Percentiles rank a stretch among this genome's conserved stretches.
Conservation (phyloP, 2,797 vertebrate species). For the Mus spretus region DNA sequence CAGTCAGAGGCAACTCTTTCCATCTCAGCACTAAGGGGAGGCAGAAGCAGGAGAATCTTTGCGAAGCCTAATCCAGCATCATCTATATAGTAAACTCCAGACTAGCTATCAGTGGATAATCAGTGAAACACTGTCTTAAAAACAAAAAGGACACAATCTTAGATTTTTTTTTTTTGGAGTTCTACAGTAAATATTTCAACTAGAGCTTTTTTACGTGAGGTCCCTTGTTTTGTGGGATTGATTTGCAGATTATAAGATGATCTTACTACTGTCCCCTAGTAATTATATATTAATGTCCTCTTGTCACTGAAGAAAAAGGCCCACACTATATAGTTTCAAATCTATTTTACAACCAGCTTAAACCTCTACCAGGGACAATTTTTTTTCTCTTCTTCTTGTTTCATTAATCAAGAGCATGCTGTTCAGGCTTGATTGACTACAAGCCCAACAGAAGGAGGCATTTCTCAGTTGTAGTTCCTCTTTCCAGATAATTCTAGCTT, state of each 20-base stretch:
- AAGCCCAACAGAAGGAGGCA: neutral
- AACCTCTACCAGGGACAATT: neutral
- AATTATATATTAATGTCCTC: neutral
- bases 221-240: slow-evolving; percentile 13
- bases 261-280: neutral
- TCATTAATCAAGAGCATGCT: neutral
- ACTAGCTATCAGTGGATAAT: neutral
- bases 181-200: neutral
- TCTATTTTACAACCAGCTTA: neutral
- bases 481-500: neutral
- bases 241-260: slow-evolving; percentile 7
- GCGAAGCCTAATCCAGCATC: neutral
- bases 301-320: slow-evolving; percentile 32
- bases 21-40: neutral
- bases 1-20: neutral
- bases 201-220: slow-evolving; percentile 2
- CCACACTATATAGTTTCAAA: neutral
- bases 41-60: neutral
- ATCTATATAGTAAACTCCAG: neutral
- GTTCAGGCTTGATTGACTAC: neutral
- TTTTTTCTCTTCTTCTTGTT: slow-evolving; percentile 37
- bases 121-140: neutral
- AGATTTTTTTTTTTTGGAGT: neutral
- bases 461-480: neutral
- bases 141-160: neutral